A percentile compares a stretch with the other conserved stretches of the same genome.
phyloP scores from a whole-genome alignment of 2,797 vertebrate species.

The Eulemur mongoz region DNA sequence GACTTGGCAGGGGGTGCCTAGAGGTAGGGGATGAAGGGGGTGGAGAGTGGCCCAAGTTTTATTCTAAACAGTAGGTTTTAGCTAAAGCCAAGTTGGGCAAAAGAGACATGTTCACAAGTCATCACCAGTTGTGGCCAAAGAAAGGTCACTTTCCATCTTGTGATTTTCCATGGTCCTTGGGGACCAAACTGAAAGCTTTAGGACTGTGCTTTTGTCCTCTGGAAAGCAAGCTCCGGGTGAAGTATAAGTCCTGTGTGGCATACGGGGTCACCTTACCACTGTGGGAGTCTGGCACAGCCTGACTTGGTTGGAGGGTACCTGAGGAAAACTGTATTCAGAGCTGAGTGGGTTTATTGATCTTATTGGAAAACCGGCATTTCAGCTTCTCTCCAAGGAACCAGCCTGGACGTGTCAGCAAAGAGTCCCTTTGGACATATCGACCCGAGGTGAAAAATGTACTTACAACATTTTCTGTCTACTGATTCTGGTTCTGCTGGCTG shows the following conservation, averaged over 20 bases:
- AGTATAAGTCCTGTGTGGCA: background rate
- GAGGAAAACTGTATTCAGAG: background rate
- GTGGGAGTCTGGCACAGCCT: background rate
- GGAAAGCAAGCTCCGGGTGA: background rate
- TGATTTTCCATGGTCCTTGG: background rate
- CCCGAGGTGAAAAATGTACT: background rate
- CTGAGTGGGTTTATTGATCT: constrained; percentile 54
- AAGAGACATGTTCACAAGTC: constrained; percentile 63
- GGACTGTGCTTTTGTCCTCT: background rate
- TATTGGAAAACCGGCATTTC: constrained; percentile 41
- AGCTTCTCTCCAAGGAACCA: constrained; percentile 13
- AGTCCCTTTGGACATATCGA: constrained; percentile 45
- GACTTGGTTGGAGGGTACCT: background rate
- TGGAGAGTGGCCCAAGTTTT: constrained; percentile 15
- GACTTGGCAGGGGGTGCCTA: background rate
- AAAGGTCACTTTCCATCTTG: constrained; percentile 48
- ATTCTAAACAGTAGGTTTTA: constrained; percentile 59
- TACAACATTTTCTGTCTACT: background rate
- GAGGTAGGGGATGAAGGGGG: background rate
- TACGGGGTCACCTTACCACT: background rate
- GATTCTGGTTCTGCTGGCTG: background rate
- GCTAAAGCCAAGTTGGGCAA: constrained; percentile 34
- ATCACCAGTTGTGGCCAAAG: constrained; percentile 50
- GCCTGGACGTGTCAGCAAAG: background rate
- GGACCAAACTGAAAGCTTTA: background rate